Base-by-base conservation (phyloP, 2,797 vertebrate genomes). In the Hippoglossus hippoglossus region DNA sequence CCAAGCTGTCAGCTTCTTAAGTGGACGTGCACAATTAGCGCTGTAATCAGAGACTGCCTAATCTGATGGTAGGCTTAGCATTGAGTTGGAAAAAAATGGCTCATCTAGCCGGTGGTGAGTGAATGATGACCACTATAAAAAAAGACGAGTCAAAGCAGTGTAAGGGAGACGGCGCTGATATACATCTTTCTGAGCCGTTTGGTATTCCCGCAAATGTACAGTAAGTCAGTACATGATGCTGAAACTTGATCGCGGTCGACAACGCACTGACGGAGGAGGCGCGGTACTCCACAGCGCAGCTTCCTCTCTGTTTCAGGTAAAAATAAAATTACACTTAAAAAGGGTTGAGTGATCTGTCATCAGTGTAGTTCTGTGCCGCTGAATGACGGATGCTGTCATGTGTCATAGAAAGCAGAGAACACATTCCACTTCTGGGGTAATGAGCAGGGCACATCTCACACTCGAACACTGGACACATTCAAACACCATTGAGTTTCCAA, bases 1-100 rank as follows among this genome's bases (percentile, higher is more conserved):
- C 94, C 91, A 88, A 90, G 94, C 96, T 96, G 94, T 96, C 95
- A 95, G 93, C 94, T 90, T 89, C 95, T 96, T 96, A 97, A 97
- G 96, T 97, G 96, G 95, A 94, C 87, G 86, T 84, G 94, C 90
- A 93, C 95, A 96, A 94, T 96, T 95, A 95, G 93, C 90, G 89
- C 90, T 95, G 95, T 96, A 97, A 97, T 95, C 93, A 95, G 95
- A 97, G 88, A 93, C 94, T 81, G 90, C 92, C 82, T 96, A 95
- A 96, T 96, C 95, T 95, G 95, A 96, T 96, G 95, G 85, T 83
- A 89, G 82, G 87, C 85, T 87, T 94, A 92, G 89, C 94, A 90
- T 95, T 94, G 93, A 93, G 94, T 93, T 58, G 84, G 67, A n/a
- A 15, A 79, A 73, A 82, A 93, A 80, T 65, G 79, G 64, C 81